Evolutionary conservation across 2,888 invertebrate species (phyloP).

Genomic region (Microdon myrmicae): DNA sequence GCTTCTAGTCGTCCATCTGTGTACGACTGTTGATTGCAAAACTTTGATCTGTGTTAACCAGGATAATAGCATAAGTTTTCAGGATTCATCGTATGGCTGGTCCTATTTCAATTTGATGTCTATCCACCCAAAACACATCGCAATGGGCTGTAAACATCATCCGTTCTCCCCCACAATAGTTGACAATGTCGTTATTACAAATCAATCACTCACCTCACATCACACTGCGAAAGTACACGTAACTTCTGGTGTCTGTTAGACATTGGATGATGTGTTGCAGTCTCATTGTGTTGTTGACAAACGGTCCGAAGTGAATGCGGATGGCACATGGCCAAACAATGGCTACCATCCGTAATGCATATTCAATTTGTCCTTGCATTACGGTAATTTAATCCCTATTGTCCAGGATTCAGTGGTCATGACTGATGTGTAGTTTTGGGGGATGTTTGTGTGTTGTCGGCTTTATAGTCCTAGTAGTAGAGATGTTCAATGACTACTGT

Average conservation of each 20-base stretch:
- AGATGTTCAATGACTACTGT: too few relatives aligned
- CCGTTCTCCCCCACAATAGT: too few relatives aligned
- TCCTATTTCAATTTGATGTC: too few relatives aligned
- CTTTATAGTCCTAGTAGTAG: too few relatives aligned
- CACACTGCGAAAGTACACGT: slow-evolving; percentile 27
- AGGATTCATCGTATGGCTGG: slow-evolving; percentile 16
- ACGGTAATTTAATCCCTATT: slow-evolving; percentile 52
- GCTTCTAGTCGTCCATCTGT: slow-evolving; percentile 6
- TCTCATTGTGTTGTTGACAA: too few relatives aligned
- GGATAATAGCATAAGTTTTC: slow-evolving; percentile 45
- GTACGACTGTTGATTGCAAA: slow-evolving; percentile 20
- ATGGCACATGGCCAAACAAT: background rate
- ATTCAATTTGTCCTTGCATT: slow-evolving; percentile 52
- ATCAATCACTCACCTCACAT: slow-evolving; percentile 51
- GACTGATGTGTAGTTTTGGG: slow-evolving; percentile 44
- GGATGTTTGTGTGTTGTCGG: slow-evolving; percentile 29
- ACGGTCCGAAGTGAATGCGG: too few relatives aligned
- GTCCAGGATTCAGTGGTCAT: slow-evolving; percentile 47
- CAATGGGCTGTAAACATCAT: too few relatives aligned
- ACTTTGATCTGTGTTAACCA: slow-evolving; percentile 49
- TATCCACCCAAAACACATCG: too few relatives aligned
- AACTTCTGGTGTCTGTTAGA: slow-evolving; percentile 17
- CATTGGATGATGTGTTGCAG: too few relatives aligned
- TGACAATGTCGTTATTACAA: slow-evolving; percentile 51
- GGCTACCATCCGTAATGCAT: slow-evolving; percentile 36